Conservation (phyloP, 1,140 invertebrate genomes). For the Bombus confusus region DNA sequence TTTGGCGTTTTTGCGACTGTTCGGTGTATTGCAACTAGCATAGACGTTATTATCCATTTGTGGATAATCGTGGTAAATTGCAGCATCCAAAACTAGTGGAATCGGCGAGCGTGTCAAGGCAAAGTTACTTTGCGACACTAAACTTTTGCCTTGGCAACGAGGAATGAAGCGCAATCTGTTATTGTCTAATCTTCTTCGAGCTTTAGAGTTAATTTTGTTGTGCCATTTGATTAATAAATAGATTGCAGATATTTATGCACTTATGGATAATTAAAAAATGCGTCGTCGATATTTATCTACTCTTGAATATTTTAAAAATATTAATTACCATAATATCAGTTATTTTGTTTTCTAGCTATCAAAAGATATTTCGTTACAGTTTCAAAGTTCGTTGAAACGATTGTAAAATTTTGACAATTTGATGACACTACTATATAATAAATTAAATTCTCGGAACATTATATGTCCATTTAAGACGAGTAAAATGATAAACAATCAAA, state of each 20-base stretch:
- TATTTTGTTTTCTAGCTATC: too few relatives aligned
- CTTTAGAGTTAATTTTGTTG: too few relatives aligned
- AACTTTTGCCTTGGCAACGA: slow-evolving; percentile 10
- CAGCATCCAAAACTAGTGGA: slow-evolving; percentile 1
- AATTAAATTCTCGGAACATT: neutral
- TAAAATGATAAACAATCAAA: neutral
- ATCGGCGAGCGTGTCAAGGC: neutral
- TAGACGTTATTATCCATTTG: neutral
- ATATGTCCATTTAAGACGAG: too few relatives aligned
- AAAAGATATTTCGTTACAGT: too few relatives aligned
- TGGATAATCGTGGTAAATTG: neutral
- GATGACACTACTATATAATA: neutral
- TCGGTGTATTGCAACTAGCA: neutral
- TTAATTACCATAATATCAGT: too few relatives aligned
- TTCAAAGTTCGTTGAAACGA: too few relatives aligned
- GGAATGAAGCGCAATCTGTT: neutral
- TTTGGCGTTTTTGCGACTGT: neutral
- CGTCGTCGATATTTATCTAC: too few relatives aligned
- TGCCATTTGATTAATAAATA: neutral
- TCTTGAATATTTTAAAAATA: too few relatives aligned
- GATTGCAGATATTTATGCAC: neutral
- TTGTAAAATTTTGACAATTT: neutral
- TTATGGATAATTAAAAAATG: neutral
- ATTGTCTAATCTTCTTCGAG: too few relatives aligned
- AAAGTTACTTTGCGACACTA: neutral